Evolutionary conservation across 2,113 vertebrate species (phyloP), one percentile per base, ranked within the genome.

Genomic region (Charina bottae): DNA sequence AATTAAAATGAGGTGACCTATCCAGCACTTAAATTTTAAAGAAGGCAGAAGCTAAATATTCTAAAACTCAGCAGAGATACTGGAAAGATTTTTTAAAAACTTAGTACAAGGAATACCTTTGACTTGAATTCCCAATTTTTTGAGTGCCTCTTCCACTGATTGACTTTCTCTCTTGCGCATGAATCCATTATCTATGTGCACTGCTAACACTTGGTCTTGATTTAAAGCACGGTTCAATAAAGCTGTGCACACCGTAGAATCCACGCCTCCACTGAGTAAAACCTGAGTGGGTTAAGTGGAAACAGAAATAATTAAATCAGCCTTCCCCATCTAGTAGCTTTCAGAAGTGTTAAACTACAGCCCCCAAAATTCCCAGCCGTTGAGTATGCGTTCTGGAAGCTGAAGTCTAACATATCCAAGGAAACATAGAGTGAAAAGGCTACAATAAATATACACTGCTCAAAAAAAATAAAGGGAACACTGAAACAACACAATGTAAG

Each of bases 131-230:
- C 99, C 99, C 88, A 99, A 97, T 93, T 99, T 99, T 78, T 97
- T 99, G 91, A 99, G 98, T 1, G 99, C 99, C 92, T 99, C 99
- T 94, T 99, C 99, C 93, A 99, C 99, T 60, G 98, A 98, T 95
- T 98, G 98, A 93, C 99, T 99, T 96, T 99, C 99, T 64, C 98
- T 97, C 96, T 99, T 99, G 95, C 99, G 98, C 99, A 99, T 99
- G 95, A 99, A 99, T 86, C 99, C 99, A 8, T 99, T 99, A 97
- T 99, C 99, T 86, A 99, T 99, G 96, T 99, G 99, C 85, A 99
- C 99, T 6, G 99, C 99, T 83, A 99, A 99, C 90, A 99, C 98
- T 90, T 99, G 99, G 4, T 99, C 99, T 96, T 97, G 97, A 95
- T 97, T 98, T 86, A 99, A 97, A 83, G 99, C 99, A 90, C 99